phyloP scores from a whole-genome alignment of 2,888 invertebrate species.

The Limulus polyphemus region DNA sequence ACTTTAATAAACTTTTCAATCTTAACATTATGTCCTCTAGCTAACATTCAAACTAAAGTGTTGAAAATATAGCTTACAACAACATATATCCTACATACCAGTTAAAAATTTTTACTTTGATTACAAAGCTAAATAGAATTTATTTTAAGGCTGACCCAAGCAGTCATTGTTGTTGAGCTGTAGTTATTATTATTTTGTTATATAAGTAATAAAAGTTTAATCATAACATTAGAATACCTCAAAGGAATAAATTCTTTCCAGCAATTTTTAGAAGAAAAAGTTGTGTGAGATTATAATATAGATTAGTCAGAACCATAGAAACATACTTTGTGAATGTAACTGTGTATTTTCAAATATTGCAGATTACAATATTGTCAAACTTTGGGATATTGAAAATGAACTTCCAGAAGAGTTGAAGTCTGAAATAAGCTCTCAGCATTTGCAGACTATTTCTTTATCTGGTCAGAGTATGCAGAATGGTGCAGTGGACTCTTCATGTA shows the following conservation, averaged over 20 bases:
- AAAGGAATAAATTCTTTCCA: not conserved
- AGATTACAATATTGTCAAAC: slow-evolving; percentile 64
- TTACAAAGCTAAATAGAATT: too few species aligned
- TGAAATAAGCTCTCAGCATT: slow-evolving; percentile 11
- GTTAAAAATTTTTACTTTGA: too few species aligned
- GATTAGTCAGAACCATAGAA: not conserved
- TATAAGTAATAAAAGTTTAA: too few species aligned
- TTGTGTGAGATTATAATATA: not conserved
- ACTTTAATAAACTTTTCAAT: too few species aligned
- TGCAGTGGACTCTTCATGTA: slow-evolving; percentile 17
- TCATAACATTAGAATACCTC: not conserved
- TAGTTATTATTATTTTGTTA: too few species aligned
- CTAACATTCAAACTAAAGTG: too few species aligned
- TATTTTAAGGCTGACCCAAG: too few species aligned
- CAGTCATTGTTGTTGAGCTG: too few species aligned
- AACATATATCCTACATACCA: too few species aligned
- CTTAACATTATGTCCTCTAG: too few species aligned
- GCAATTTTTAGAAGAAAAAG: not conserved
- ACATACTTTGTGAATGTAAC: not conserved
- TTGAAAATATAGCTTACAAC: too few species aligned
- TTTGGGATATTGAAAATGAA: slow-evolving; percentile 76
- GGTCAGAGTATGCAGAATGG: slow-evolving; percentile 25
- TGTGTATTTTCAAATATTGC: slow-evolving; percentile 28
- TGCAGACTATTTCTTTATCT: slow-evolving; percentile 12
- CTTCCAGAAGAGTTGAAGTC: slow-evolving; percentile 74